Conservation (phyloP, 2,113 vertebrate species). For the Carollia perspicillata region DNA sequence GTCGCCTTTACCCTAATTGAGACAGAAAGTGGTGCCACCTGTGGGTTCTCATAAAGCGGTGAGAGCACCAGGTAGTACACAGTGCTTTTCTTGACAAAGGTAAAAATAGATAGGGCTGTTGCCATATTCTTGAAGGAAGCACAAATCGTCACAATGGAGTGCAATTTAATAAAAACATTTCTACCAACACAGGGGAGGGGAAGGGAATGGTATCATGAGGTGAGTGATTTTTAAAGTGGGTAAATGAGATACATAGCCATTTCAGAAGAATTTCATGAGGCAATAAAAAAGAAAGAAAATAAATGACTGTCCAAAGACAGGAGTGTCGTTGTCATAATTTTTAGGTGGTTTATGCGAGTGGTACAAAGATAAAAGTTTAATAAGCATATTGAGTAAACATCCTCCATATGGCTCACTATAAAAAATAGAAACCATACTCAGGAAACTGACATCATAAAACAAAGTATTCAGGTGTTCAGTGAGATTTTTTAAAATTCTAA, state of each 20-base stretch:
- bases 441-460: conserved; percentile 57
- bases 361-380: conserved; percentile 61
- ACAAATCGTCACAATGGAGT: neutral
- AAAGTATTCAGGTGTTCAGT: conserved; percentile 42
- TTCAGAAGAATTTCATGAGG: conserved; percentile 41
- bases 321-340: conserved; percentile 21
- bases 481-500: neutral
- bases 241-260: neutral
- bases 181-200: neutral
- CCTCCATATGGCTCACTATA: conserved; percentile 49
- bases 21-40: neutral
- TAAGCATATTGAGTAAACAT: conserved; percentile 58
- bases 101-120: neutral
- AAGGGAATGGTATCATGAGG: neutral
- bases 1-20: neutral
- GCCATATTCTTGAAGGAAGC: neutral
- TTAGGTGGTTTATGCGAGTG: conserved; percentile 41
- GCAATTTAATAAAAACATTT: neutral
- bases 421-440: conserved; percentile 44
- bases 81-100: neutral
- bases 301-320: neutral
- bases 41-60: neutral
- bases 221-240: conserved; percentile 1
- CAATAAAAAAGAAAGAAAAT: neutral
- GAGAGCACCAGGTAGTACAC: neutral